Conservation (phyloP, 2,888 invertebrate genomes). For the Drosophila ezoana region DNA sequence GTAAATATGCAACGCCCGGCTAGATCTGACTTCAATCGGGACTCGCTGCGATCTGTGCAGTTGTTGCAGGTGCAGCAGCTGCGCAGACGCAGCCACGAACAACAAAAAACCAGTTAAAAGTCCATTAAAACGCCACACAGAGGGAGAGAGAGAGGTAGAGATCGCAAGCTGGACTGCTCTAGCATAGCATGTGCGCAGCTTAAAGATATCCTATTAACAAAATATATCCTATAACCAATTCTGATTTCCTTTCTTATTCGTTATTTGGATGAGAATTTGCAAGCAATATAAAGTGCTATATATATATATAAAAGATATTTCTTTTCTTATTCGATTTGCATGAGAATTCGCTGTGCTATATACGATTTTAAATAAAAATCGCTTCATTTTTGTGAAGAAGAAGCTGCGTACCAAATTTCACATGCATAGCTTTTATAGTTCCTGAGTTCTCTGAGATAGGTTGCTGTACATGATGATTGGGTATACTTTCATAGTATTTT, state of each 20-base stretch:
- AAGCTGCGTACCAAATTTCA: neutral
- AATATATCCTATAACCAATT: too few relatives aligned
- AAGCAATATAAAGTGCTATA: too few relatives aligned
- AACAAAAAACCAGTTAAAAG: slow-evolving; percentile 81
- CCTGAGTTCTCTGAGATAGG: neutral
- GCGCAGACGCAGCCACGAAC: slow-evolving; percentile 42
- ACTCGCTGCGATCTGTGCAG: slow-evolving; percentile 27
- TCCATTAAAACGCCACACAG: slow-evolving; percentile 81
- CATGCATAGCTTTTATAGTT: too few relatives aligned
- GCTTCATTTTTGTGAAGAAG: neutral
- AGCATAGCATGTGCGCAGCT: neutral
- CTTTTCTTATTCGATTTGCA: neutral
- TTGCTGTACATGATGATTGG: neutral
- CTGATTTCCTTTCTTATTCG: too few relatives aligned
- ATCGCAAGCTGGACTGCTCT: slow-evolving; percentile 10
- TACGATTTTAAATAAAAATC: neutral
- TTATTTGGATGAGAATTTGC: too few relatives aligned
- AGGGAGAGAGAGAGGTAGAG: neutral
- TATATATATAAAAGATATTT: too few relatives aligned
- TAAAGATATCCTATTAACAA: slow-evolving; percentile 1
- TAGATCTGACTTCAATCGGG: slow-evolving; percentile 32
- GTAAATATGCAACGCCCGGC: slow-evolving; percentile 83
- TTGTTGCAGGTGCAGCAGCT: slow-evolving; percentile 68
- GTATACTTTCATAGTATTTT: neutral
- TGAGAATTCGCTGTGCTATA: too few relatives aligned